phyloP scores from a whole-genome alignment of 2,113 vertebrate genomes.

The Myotis brandtii region DNA sequence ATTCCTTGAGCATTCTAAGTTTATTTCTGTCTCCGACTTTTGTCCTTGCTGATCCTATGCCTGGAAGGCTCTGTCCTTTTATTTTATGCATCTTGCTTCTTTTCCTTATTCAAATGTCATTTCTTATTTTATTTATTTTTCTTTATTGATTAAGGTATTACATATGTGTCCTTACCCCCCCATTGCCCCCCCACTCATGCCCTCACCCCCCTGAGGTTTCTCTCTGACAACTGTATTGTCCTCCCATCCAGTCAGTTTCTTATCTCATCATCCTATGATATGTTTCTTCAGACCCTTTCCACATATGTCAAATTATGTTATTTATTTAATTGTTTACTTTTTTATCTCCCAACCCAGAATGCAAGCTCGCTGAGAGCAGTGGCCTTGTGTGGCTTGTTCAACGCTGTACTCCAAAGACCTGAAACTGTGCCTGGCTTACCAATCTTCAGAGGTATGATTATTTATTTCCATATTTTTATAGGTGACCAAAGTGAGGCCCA shows the following conservation, averaged over 20 bases:
- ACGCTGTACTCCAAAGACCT: not conserved
- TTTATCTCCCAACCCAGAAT: not conserved
- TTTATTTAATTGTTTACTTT: not conserved
- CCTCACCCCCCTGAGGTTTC: not conserved
- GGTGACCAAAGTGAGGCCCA: not conserved
- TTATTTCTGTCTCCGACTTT: not conserved
- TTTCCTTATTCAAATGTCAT: conserved; percentile 2
- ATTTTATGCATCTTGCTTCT: not conserved
- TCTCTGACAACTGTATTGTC: not conserved
- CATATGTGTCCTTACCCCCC: too few relatives aligned
- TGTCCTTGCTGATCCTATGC: not conserved
- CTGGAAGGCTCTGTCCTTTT: not conserved
- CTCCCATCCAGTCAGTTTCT: not conserved
- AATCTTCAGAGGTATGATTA: not conserved
- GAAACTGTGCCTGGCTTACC: not conserved
- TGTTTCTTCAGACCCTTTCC: not conserved
- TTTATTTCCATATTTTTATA: not conserved
- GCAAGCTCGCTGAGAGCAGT: not conserved
- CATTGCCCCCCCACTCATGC: too few relatives aligned
- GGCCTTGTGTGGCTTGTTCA: not conserved
- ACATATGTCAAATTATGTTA: not conserved
- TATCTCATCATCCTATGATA: not conserved
- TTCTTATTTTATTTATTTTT: not conserved
- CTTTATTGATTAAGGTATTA: too few relatives aligned
- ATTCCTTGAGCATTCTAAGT: not conserved